phyloP scores from a whole-genome alignment of 2,113 vertebrate species.

The Rostratula benghalensis region DNA sequence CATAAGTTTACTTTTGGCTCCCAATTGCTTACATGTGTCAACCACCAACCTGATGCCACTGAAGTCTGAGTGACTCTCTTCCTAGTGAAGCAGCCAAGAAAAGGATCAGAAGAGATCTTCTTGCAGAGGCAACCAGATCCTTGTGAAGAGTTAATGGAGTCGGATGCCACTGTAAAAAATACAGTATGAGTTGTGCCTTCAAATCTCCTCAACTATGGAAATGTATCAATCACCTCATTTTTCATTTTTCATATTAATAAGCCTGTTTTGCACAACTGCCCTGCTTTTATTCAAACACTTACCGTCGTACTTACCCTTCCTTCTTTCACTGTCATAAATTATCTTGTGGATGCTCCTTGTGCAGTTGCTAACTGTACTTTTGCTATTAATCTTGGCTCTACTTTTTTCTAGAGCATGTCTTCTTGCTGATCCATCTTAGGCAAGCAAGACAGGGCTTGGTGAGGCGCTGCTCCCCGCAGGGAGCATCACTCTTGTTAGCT shows the following conservation, averaged over 20 bases:
- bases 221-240: neutral
- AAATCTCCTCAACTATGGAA: constrained; percentile 10
- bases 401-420: neutral
- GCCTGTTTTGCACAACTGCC: neutral
- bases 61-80: neutral
- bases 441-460: neutral
- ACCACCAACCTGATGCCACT: neutral
- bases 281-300: neutral
- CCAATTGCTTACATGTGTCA: neutral
- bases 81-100: neutral
- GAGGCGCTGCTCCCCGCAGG: neutral
- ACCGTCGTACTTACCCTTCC: neutral
- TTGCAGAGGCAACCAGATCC: neutral
- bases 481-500: neutral
- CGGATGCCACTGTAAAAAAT: neutral
- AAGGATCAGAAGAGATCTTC: neutral
- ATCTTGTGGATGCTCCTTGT: neutral
- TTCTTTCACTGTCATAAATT: neutral
- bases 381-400: neutral
- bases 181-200: neutral
- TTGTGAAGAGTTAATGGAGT: constrained; percentile 22
- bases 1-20: neutral
- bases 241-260: neutral
- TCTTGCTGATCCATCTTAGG: neutral
- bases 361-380: constrained; percentile 5